Evolutionary conservation across 2,113 vertebrate genomes (phyloP), one percentile per base, ranked within the genome.

Genomic region (Ophthalmolycus amberensis): DNA sequence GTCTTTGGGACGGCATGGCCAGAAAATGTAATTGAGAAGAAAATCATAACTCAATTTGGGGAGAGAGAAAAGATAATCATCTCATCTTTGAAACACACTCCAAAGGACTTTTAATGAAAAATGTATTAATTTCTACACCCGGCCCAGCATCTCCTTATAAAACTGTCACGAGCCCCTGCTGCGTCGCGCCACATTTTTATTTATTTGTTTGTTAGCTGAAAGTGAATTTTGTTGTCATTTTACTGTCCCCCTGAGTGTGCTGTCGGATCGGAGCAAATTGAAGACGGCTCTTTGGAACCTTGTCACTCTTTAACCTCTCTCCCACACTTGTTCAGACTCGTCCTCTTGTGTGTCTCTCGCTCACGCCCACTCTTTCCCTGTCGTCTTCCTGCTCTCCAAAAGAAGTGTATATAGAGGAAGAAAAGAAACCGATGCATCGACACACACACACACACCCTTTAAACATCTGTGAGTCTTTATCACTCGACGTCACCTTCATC

Each of bases 71-170:
- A 80, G 88, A 88, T 82, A 77, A 84, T 79, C 73, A 78, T 84
- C 84, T 83, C 15, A 79, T 89, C 89, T 91, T 75, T 85, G 86
- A 82, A 80, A 87, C 58, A 14, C 46, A 44, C 52, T 88, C 87
- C 86, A 85, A 79, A 87, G 79, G 59, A 64, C 48, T 80, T 81
- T 83, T 90, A 88, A 90, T 90, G 77, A 93, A 90, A 91, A 48
- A 92, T 90, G 85, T 86, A 90, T 92, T 83, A 79, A 78, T 79
- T 85, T 78, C 79, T 48, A 42, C 58, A 32, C 44, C 40, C 58
- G 34, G 66, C 82, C 72, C 50, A 66, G 77, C 25, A 63, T 78
- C 63, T 83, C 84, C 73, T 85, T 32, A 78, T 59, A 52, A 79
- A 77, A 75, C 69, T 79, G 71, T 86, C 83, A 42, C 0, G 0